A percentile compares a stretch with the other conserved stretches of the same genome.
These are phyloP conservation scores for Trachythela sp. DNA, from an alignment of 64 coral and sea anemone genomes.

Conservation along the genomic window DNA sequence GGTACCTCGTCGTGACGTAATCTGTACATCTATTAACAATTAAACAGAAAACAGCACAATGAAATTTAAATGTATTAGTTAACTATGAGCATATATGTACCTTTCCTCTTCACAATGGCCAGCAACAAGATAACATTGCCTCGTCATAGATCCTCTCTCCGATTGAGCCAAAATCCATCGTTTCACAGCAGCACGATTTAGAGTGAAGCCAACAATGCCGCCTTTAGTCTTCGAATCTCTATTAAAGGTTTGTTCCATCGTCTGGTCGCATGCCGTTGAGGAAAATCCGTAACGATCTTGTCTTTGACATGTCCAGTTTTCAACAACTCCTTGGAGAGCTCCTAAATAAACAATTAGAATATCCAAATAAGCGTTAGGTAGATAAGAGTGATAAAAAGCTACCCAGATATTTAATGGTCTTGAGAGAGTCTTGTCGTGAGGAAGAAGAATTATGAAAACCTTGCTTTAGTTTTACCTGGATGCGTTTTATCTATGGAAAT, in stretches of 20 bases:
- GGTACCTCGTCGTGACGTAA: too few relatives aligned
- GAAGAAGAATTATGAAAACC: too few relatives aligned
- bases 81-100: background rate
- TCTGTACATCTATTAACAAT: too few relatives aligned
- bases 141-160: slow-evolving; percentile 18
- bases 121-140: slow-evolving; percentile 7
- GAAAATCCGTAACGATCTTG: slow-evolving; percentile 28
- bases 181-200: slow-evolving; percentile 15
- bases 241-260: slow-evolving; percentile 8
- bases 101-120: background rate
- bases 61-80: too few relatives aligned
- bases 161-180: background rate
- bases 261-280: slow-evolving; percentile 16
- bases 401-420: too few relatives aligned
- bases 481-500: background rate
- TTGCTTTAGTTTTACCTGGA: background rate
- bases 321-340: background rate
- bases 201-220: slow-evolving; percentile 2
- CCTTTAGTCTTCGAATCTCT: slow-evolving; percentile 13
- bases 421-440: too few relatives aligned
- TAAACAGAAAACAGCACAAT: too few relatives aligned
- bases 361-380: too few relatives aligned
- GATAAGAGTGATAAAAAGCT: too few relatives aligned
- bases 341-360: too few relatives aligned
- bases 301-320: slow-evolving; percentile 18